These are phyloP conservation scores for Planiliza haematocheilus DNA, from an alignment of 2,113 vertebrate species.

Conservation along the genomic window DNA sequence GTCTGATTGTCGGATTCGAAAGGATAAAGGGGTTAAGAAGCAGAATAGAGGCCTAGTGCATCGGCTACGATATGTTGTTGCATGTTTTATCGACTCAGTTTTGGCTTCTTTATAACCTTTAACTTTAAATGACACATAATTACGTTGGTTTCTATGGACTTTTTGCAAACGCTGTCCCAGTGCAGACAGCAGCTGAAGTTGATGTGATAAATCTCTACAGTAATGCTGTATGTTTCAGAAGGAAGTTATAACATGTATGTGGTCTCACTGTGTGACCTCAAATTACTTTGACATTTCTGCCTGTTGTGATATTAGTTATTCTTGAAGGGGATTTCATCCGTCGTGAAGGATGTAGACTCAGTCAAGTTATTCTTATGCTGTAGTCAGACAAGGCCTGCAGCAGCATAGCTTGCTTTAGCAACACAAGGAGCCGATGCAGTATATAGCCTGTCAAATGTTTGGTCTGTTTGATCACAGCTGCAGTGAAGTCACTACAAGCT, in stretches of 20 bases:
- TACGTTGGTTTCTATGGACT: neutral
- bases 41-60: conserved; percentile 57
- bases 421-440: conserved; percentile 19
- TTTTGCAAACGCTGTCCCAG: neutral
- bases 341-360: neutral
- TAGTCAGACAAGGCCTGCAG: conserved; percentile 11
- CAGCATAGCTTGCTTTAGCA: conserved; percentile 22
- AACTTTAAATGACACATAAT: conserved; percentile 23
- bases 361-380: neutral
- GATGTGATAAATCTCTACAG: neutral
- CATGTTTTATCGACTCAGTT: conserved; percentile 15
- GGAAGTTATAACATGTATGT: conserved; percentile 29
- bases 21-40: conserved; percentile 9
- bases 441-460: conserved; percentile 6
- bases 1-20: neutral
- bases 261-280: conserved; percentile 23
- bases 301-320: conserved; percentile 7
- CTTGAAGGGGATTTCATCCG: neutral
- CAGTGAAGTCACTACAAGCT: conserved; percentile 19
- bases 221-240: conserved; percentile 1
- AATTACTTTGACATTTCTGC: conserved; percentile 39
- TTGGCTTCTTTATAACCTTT: neutral
- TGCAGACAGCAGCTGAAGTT: conserved; percentile 11
- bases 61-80: conserved; percentile 3
- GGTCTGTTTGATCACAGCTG: conserved; percentile 42